Percentiles rank a stretch among this genome's conserved stretches.
These are phyloP conservation scores for Brachyhypopomus occidentalis DNA, from an alignment of 2,113 vertebrate genomes.

Conservation along the genomic window DNA sequence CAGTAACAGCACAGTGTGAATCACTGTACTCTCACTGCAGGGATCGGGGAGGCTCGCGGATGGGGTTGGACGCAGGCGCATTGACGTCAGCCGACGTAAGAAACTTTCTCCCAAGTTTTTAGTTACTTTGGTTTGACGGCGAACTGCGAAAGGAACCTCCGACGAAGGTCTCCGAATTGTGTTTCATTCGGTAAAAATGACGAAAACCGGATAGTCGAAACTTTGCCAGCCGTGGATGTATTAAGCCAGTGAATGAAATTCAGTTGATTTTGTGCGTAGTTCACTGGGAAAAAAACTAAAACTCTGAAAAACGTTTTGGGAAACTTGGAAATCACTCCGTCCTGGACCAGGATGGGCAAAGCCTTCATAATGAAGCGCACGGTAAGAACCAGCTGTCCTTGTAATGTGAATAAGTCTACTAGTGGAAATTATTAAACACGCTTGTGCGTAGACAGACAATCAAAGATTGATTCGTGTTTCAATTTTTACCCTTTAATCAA, in stretches of 20 bases:
- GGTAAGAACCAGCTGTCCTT: not conserved
- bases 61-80: not conserved
- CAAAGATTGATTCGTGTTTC: too few species aligned
- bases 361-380: constrained; percentile 2
- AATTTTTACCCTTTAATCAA: too few species aligned
- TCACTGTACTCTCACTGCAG: not conserved
- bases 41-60: not conserved
- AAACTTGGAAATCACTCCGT: not conserved
- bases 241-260: not conserved
- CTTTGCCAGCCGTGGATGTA: not conserved
- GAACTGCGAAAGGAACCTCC: too few species aligned
- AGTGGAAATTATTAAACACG: too few species aligned
- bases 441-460: too few species aligned
- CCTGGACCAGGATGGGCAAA: constrained; percentile 24
- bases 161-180: not conserved
- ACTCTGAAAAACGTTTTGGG: not conserved
- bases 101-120: not conserved
- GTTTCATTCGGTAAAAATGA: not conserved
- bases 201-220: not conserved
- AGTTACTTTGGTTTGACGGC: too few species aligned
- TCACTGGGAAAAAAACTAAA: not conserved
- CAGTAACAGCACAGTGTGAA: not conserved
- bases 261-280: not conserved
- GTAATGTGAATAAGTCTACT: too few species aligned
- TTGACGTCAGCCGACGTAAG: constrained; percentile 3